phyloP scores from a whole-genome alignment of 2,113 vertebrate species.

The Sialia sialis region DNA sequence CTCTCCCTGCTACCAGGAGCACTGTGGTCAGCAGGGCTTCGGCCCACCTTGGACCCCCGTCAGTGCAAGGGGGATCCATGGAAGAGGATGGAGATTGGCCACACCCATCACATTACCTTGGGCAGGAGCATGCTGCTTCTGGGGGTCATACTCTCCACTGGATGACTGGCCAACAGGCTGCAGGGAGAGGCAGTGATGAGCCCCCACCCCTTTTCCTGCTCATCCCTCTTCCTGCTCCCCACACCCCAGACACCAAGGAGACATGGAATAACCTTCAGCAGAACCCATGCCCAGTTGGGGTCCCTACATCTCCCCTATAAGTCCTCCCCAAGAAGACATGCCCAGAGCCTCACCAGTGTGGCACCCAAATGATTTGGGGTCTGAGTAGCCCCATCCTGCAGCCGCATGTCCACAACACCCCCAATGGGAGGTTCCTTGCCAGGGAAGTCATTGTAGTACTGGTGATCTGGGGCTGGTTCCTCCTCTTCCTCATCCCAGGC shows the following conservation, averaged over 20 bases:
- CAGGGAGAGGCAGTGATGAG: background rate
- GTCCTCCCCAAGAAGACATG: rapidly evolving
- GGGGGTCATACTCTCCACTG: conserved; percentile 33
- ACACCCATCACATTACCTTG: conserved; percentile 12
- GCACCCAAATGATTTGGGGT: conserved; percentile 79
- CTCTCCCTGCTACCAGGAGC: conserved; percentile 4
- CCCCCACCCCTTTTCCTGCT: background rate
- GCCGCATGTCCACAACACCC: conserved; percentile 90
- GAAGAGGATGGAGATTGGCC: rapidly evolving
- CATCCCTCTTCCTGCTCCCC: background rate
- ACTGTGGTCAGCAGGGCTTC: background rate
- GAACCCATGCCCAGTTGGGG: rapidly evolving
- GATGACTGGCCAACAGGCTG: conserved; percentile 72
- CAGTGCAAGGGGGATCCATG: rapidly evolving
- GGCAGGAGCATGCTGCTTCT: conserved; percentile 57
- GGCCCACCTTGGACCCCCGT: rapidly evolving
- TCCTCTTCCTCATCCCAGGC: conserved; percentile 93
- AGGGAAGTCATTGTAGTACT: conserved; percentile 97
- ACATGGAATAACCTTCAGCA: background rate
- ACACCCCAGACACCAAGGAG: rapidly evolving
- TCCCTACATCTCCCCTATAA: too few relatives aligned
- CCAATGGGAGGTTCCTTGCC: conserved; percentile 95
- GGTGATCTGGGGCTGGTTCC: conserved; percentile 82
- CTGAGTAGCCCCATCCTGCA: conserved; percentile 70
- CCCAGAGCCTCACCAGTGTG: conserved; percentile 80